phyloP scores from a whole-genome alignment of 2,113 vertebrate species.

The Daboia siamensis region DNA sequence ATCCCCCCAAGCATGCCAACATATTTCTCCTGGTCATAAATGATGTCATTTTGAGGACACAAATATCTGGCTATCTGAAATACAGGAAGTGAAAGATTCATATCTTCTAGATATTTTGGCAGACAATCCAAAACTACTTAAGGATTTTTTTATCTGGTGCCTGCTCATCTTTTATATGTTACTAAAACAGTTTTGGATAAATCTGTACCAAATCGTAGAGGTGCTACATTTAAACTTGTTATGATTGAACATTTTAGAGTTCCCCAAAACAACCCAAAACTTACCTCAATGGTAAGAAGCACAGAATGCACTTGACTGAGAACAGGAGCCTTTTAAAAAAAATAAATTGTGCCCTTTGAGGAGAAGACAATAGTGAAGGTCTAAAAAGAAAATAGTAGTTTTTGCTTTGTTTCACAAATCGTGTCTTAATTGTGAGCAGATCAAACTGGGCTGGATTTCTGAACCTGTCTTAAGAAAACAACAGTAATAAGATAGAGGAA shows the following conservation, averaged over 20 bases:
- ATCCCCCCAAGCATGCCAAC: neutral
- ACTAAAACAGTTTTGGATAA: neutral
- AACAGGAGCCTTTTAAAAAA: neutral
- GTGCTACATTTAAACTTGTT: neutral
- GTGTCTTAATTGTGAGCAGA: neutral
- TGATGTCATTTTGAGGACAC: neutral
- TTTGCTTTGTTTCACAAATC: slow-evolving; percentile 18
- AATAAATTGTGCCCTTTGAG: neutral
- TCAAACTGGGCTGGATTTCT: neutral
- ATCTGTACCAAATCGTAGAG: neutral
- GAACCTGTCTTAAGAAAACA: neutral
- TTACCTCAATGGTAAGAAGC: neutral
- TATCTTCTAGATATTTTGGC: neutral
- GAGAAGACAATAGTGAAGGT: neutral
- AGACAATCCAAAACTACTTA: neutral
- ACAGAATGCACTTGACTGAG: neutral
- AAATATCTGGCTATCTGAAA: neutral
- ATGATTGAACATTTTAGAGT: neutral
- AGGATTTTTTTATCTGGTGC: neutral
- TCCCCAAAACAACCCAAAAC: neutral
- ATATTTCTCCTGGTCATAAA: neutral
- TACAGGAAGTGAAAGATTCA: neutral
- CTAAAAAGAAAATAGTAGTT: neutral
- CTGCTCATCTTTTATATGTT: neutral
- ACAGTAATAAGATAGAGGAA: neutral